These are phyloP conservation scores for Rostratula benghalensis DNA, from an alignment of 2,113 vertebrate species.

Conservation along the genomic window DNA sequence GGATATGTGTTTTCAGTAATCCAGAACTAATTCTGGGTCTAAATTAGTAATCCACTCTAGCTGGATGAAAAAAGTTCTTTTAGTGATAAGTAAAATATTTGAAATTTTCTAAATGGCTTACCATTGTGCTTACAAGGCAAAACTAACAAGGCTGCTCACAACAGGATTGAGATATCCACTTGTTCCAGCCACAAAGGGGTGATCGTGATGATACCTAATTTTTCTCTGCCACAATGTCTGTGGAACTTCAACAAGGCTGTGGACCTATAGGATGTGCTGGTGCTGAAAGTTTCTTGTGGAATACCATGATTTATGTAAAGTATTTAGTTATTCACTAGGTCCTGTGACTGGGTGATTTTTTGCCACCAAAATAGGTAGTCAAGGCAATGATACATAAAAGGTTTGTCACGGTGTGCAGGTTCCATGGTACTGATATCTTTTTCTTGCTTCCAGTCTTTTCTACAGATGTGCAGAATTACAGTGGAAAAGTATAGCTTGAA, in stretches of 20 bases:
- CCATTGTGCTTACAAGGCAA: background rate
- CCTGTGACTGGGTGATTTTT: background rate
- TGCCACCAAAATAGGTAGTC: background rate
- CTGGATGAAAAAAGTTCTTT: background rate
- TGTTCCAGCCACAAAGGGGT: background rate
- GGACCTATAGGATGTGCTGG: background rate
- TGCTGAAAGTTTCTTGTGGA: background rate
- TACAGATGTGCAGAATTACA: background rate
- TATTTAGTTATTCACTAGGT: background rate
- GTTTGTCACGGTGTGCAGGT: background rate
- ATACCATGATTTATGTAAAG: background rate
- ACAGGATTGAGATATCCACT: background rate
- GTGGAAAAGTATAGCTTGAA: background rate
- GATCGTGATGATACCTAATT: background rate
- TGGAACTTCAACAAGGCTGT: background rate
- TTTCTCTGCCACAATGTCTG: background rate
- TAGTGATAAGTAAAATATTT: background rate
- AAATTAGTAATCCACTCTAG: background rate
- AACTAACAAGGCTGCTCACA: background rate
- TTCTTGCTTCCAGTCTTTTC: background rate
- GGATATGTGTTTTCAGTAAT: background rate
- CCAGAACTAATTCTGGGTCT: background rate
- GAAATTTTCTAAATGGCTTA: background rate
- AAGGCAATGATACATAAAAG: background rate
- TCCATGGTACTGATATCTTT: background rate